Evolutionary conservation across 1,140 invertebrate species (phyloP).

Genomic region (Luehdorfia chinensis): DNA sequence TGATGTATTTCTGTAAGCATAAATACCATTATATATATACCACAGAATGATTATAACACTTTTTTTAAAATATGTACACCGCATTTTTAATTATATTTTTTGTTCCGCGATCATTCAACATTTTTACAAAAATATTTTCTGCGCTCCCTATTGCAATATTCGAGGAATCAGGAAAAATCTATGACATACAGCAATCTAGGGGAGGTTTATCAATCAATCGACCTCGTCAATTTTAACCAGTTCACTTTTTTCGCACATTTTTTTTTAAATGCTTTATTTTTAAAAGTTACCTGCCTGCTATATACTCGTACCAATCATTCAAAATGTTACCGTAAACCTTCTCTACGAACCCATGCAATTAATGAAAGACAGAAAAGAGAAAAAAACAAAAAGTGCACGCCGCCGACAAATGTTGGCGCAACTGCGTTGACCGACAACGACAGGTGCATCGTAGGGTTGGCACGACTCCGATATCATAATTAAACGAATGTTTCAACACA

Average conservation of each 20-base stretch:
- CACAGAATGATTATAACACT: no score
- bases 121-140: no score
- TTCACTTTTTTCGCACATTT: no score
- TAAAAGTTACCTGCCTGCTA: no score
- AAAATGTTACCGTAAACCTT: not conserved
- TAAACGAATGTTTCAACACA: slow-evolving; percentile 14
- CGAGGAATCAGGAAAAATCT: not conserved
- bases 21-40: no score
- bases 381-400: slow-evolving; percentile 51
- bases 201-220: not conserved
- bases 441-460: slow-evolving; percentile 66
- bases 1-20: no score
- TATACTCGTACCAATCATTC: no score
- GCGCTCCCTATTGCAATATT: no score
- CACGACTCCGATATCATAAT: slow-evolving; percentile 20
- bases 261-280: no score
- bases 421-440: slow-evolving; percentile 49
- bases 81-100: no score
- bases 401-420: slow-evolving; percentile 61
- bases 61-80: no score
- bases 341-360: slow-evolving; percentile 33
- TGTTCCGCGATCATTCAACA: no score
- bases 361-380: slow-evolving; percentile 40
- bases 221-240: not conserved
- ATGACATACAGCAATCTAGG: not conserved